These are phyloP conservation scores for Alloscopus bannaensis DNA, from an alignment of 2,888 invertebrate species.

Conservation along the genomic window DNA sequence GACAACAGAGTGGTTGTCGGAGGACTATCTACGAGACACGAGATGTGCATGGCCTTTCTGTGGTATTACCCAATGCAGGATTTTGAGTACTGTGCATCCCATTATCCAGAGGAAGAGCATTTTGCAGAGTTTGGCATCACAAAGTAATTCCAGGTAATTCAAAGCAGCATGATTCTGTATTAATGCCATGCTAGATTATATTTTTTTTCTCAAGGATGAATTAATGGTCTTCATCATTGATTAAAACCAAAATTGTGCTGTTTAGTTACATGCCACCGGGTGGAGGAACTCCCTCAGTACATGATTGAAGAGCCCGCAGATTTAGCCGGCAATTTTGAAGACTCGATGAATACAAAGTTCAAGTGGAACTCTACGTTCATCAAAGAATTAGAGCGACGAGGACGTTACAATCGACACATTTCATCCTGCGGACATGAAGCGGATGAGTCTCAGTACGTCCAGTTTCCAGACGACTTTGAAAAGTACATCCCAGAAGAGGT, in stretches of 20 bases:
- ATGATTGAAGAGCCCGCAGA: background rate
- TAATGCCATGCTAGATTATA: too few relatives aligned
- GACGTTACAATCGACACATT: background rate
- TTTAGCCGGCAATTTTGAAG: slow-evolving; percentile 9
- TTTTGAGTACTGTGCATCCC: background rate
- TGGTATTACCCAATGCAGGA: slow-evolving; percentile 26
- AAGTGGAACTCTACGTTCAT: slow-evolving; percentile 13
- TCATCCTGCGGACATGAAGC: background rate
- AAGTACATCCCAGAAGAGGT: slow-evolving; percentile 10
- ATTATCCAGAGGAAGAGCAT: background rate
- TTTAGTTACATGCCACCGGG: background rate
- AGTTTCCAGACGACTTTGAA: slow-evolving; percentile 7
- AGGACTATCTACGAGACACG: background rate
- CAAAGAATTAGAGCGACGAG: background rate
- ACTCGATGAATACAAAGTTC: slow-evolving; percentile 12
- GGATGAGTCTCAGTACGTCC: background rate
- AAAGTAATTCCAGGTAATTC: background rate
- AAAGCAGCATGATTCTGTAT: background rate
- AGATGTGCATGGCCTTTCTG: slow-evolving; percentile 40
- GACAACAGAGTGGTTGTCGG: background rate
- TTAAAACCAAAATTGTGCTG: background rate
- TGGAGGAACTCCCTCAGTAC: background rate
- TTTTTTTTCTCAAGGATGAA: too few relatives aligned
- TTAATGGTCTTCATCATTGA: background rate
- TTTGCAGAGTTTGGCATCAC: slow-evolving; percentile 23